These are phyloP conservation scores for Hippasteria phrygiana DNA, from an alignment of 53 echinoderm and acorn worm species.

Conservation along the genomic window DNA sequence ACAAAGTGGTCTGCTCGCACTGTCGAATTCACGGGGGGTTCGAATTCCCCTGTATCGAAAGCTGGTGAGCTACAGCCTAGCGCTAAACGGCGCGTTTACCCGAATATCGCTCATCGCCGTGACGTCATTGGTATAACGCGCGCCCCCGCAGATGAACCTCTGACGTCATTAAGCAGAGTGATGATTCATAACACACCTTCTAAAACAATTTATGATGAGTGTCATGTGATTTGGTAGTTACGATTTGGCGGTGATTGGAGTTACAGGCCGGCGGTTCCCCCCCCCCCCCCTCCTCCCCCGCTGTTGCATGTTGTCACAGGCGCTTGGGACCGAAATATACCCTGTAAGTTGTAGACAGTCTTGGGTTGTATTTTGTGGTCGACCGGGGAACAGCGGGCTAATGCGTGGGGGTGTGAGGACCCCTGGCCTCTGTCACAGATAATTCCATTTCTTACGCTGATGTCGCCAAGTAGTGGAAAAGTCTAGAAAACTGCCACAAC, in stretches of 20 bases:
- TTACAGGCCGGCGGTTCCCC: too few relatives aligned
- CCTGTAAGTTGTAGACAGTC: background rate
- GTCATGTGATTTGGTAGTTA: background rate
- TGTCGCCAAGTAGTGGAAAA: background rate
- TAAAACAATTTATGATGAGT: background rate
- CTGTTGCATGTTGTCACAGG: background rate
- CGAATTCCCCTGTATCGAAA: constrained; percentile 4
- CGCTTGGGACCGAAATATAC: background rate
- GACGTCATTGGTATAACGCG: constrained; percentile 46
- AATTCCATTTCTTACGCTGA: background rate
- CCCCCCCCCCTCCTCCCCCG: too few relatives aligned
- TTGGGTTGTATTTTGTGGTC: background rate
- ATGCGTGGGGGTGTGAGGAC: background rate
- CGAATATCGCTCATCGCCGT: background rate
- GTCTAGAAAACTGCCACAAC: background rate
- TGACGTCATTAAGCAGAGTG: constrained; percentile 34
- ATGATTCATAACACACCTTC: constrained; percentile 30
- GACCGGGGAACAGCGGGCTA: background rate
- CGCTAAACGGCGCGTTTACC: background rate
- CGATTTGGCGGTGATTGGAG: too few relatives aligned
- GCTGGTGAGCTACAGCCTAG: background rate
- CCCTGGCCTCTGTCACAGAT: background rate
- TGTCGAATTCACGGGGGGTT: constrained; percentile 35
- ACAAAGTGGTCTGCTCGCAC: constrained; percentile 3
- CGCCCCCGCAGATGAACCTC: constrained; percentile 33